These are phyloP conservation scores for Drosophila pseudotakahashii DNA, from an alignment of 2,888 invertebrate genomes.

Conservation along the genomic window DNA sequence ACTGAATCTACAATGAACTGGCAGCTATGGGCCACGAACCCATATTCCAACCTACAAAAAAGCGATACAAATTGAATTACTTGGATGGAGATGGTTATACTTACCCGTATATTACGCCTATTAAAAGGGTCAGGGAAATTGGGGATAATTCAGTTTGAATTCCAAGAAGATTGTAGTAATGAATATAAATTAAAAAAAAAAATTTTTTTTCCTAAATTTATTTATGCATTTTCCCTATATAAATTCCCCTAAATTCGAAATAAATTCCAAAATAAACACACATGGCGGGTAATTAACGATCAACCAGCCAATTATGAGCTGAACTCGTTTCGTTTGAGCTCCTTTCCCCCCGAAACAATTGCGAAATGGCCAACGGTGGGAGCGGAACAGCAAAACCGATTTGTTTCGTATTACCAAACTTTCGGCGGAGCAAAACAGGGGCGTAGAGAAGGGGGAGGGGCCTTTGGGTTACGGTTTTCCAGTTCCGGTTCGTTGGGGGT, in stretches of 20 bases:
- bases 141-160: not conserved
- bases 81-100: slow-evolving; percentile 11
- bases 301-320: slow-evolving; percentile 35
- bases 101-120: slow-evolving; percentile 10
- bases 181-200: too few relatives aligned
- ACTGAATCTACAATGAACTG: slow-evolving; percentile 45
- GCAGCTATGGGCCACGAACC: not conserved
- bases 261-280: not conserved
- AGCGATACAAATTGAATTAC: slow-evolving; percentile 36
- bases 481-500: slow-evolving; percentile 13
- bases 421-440: too few relatives aligned
- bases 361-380: slow-evolving; percentile 37
- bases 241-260: not conserved
- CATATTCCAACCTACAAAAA: not conserved
- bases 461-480: not conserved
- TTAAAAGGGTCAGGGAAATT: not conserved
- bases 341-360: slow-evolving; percentile 8
- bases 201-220: too few relatives aligned
- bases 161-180: not conserved
- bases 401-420: slow-evolving; percentile 67
- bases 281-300: slow-evolving; percentile 12
- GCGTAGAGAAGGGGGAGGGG: not conserved
- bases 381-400: slow-evolving; percentile 59
- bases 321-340: slow-evolving; percentile 8
- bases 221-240: not conserved